Evolutionary conservation across 2,888 invertebrate genomes (phyloP), one percentile per base, ranked within the genome.

Genomic region (Resseliella maxima): DNA sequence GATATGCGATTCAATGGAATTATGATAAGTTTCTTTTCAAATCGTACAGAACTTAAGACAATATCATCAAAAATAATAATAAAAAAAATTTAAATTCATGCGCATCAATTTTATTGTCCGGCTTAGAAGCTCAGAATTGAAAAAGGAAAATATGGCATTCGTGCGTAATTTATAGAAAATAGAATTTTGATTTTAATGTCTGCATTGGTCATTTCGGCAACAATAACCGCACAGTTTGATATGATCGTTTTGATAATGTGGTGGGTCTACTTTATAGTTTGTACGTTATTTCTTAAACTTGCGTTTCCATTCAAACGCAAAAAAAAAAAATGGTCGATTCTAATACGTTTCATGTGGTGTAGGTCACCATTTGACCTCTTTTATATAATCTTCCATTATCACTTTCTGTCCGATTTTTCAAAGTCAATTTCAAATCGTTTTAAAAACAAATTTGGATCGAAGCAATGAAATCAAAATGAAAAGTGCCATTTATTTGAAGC

Each of bases 71-170:
- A 27, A 72, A 31, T 72, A 72, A 72, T 72, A 72, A 72, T n/a
- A n/a, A 72, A 72, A 18, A 72, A 72, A 59, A 72, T 72, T 72
- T 72, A 72, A 72, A 72, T 72, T 72, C 72, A 72, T 72, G 72
- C 31, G 72, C 72, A 72, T 72, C 72, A 72, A 72, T 72, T 72
- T 72, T 72, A 72, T 72, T 72, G 72, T 72, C 72, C 72, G 72
- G 72, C 72, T 72, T n/a, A n/a, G n/a, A n/a, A n/a, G n/a, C 72
- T 72, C 72, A 3, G 59, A 41, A 41, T 5, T 12, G 50, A 50
- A 12, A 31, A 72, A n/a, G n/a, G n/a, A 31, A 72, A 27, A 31
- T 27, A 2, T 72, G 72, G 27, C 31, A 72, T 72, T 72, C 72
- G 72, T 35, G 72, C 15, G 72, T 35, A 72, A 72, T 72, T 72